Conservation (phyloP, 2,888 invertebrate genomes). For the Drosophila lacicola region DNA sequence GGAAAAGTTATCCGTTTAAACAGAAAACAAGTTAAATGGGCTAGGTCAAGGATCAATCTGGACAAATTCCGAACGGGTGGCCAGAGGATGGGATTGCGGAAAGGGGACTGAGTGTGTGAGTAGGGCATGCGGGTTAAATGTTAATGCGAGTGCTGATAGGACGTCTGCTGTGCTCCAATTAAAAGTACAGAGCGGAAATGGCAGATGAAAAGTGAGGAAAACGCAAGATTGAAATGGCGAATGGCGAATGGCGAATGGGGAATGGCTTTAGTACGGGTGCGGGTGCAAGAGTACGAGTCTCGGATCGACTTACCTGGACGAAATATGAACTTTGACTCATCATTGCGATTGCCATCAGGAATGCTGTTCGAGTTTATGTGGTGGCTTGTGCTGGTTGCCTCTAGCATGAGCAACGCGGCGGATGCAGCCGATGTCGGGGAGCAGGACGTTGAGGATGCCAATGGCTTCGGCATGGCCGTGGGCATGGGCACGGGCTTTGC, state of each 20-base stretch:
- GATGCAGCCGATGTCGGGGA: constrained; percentile 70
- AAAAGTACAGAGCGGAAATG: constrained; percentile 66
- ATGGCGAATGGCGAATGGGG: constrained; percentile 18
- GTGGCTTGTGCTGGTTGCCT: constrained; percentile 21
- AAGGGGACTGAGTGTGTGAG: neutral
- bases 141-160: constrained; percentile 41
- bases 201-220: constrained; percentile 31
- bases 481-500: constrained; percentile 11
- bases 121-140: constrained; percentile 56
- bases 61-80: constrained; percentile 25
- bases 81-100: constrained; percentile 4
- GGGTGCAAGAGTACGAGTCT: constrained; percentile 22
- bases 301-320: constrained; percentile 72
- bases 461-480: constrained; percentile 3
- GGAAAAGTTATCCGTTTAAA: constrained; percentile 30
- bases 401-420: constrained; percentile 62
- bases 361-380: constrained; percentile 64
- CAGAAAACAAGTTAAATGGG: constrained; percentile 50
- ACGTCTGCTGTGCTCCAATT: constrained; percentile 57
- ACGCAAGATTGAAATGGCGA: constrained; percentile 34
- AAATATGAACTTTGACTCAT: constrained; percentile 75
- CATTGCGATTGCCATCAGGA: constrained; percentile 72
- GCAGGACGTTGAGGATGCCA: constrained; percentile 19
- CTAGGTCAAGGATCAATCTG: constrained; percentile 39
- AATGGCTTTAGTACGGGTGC: constrained; percentile 24